A percentile compares a stretch with the other conserved stretches of the same genome.
Conservation (phyloP, 2,797 vertebrate species). For the Girardinus metallicus region DNA sequence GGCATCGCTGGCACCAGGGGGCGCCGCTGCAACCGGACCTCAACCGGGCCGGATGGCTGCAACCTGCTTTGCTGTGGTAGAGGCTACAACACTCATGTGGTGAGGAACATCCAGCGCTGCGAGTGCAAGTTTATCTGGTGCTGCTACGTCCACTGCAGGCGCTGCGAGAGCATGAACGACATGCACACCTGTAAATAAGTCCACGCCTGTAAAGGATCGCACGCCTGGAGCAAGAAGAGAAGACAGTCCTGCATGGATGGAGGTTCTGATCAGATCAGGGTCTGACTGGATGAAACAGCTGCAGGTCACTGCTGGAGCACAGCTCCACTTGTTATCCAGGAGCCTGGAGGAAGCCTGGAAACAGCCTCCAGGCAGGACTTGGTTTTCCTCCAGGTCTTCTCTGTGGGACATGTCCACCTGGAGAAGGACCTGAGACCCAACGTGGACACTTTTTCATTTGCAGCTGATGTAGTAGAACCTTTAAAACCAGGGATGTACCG, state of each 20-base stretch:
- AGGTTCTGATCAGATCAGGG: neutral
- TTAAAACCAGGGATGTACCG: neutral
- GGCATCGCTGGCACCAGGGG: slow-evolving; percentile 91
- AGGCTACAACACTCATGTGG: slow-evolving; percentile 95
- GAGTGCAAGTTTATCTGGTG: slow-evolving; percentile 99
- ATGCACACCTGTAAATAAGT: slow-evolving; percentile 94
- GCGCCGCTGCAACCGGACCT: slow-evolving; percentile 91
- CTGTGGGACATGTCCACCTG: neutral
- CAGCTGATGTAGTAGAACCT: neutral
- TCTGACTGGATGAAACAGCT: neutral
- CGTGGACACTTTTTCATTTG: neutral
- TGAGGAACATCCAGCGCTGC: slow-evolving; percentile 90
- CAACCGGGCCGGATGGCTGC: slow-evolving; percentile 87
- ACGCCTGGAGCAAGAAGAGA: neutral
- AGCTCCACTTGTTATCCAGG: neutral
- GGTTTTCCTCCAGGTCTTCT: neutral
- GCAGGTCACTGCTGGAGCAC: neutral
- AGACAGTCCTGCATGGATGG: neutral
- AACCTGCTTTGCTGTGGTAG: slow-evolving; percentile 95
- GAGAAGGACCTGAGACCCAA: neutral
- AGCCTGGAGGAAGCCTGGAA: neutral
- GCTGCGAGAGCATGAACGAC: slow-evolving; percentile 96
- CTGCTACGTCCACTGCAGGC: slow-evolving; percentile 93
- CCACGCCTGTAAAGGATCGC: neutral
- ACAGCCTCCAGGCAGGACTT: neutral